These are phyloP conservation scores for Myripristis murdjan DNA, from an alignment of 2,797 vertebrate genomes.

Conservation along the genomic window DNA sequence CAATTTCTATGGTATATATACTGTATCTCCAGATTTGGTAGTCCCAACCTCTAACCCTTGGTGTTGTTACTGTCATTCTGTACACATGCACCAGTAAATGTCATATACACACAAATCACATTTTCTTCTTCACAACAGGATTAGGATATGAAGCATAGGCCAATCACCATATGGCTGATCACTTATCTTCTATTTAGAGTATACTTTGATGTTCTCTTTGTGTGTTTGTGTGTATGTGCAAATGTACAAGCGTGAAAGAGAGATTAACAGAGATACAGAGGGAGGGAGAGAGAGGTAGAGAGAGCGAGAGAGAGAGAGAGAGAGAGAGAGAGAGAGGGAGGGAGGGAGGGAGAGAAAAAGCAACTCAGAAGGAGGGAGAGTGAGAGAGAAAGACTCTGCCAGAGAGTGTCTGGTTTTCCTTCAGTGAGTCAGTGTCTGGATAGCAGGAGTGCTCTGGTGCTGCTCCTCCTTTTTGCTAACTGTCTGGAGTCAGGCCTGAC, in stretches of 20 bases:
- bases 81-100: too few species aligned
- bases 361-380: too few species aligned
- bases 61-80: too few species aligned
- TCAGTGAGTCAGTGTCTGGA: constrained; percentile 66
- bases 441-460: constrained; percentile 51
- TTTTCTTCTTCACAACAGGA: neutral
- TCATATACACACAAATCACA: neutral
- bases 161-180: too few species aligned
- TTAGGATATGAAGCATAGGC: neutral
- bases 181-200: too few species aligned
- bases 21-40: too few species aligned
- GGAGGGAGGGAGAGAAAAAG: too few species aligned
- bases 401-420: constrained; percentile 68
- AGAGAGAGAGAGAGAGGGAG: constrained; percentile 16
- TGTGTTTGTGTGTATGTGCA: constrained; percentile 22
- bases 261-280: constrained; percentile 33
- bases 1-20: too few species aligned
- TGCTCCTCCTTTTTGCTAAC: constrained; percentile 57
- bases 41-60: too few species aligned
- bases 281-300: constrained; percentile 11
- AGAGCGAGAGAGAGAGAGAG: neutral
- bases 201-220: too few species aligned
- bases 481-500: constrained; percentile 64
- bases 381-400: constrained; percentile 38
- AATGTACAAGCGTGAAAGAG: constrained; percentile 22